Evolutionary conservation across 2,797 vertebrate genomes (phyloP).

Genomic region (Onychomys leucogaster): DNA sequence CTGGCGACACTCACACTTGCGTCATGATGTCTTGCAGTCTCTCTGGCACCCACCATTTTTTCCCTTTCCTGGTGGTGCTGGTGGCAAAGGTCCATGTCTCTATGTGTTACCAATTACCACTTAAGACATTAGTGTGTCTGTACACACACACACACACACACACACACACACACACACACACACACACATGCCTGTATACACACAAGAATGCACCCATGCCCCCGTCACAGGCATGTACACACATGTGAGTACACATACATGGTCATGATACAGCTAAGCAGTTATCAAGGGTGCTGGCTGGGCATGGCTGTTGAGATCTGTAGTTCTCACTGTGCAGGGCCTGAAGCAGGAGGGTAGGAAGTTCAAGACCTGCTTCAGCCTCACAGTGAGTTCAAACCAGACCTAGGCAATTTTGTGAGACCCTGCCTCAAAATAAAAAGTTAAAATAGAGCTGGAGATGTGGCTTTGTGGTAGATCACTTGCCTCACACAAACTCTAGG

Average conservation of each 20-base stretch:
- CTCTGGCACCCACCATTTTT: not conserved
- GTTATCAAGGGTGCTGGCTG: not conserved
- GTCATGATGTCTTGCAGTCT: not conserved
- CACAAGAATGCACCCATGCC: not conserved
- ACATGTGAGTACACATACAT: not conserved
- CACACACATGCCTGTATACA: not conserved
- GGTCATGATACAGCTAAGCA: not conserved
- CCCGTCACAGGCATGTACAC: no score
- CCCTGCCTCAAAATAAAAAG: not conserved
- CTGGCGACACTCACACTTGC: rapidly evolving
- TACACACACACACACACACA: not conserved
- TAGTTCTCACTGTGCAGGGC: not conserved
- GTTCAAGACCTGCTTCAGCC: not conserved
- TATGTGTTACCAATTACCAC: not conserved
- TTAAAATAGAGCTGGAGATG: not conserved
- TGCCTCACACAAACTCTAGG: not conserved
- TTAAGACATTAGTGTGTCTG: not conserved
- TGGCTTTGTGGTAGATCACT: not conserved
- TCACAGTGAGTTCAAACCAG: not conserved
- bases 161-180: not conserved
- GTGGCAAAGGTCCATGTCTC: not conserved
- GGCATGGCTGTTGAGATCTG: not conserved
- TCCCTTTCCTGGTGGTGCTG: not conserved
- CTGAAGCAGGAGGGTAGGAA: not conserved
- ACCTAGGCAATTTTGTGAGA: not conserved